Conservation (phyloP, 2,113 vertebrate species). For the Corythaeola cristata region DNA sequence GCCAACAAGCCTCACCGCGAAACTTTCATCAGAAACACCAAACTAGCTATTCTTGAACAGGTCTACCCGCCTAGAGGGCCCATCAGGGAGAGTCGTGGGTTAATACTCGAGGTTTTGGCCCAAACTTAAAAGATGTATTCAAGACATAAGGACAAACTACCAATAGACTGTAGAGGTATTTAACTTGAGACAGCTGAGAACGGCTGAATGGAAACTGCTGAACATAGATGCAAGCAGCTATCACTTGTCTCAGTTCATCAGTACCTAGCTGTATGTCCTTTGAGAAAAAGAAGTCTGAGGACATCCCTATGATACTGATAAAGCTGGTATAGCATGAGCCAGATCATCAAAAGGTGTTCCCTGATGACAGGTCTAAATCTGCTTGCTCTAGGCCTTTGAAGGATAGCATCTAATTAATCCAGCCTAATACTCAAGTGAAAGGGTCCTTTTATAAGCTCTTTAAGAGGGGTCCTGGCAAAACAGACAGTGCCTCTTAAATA, state of each 20-base stretch:
- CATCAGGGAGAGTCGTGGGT: not conserved
- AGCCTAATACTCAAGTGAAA: conserved; percentile 9
- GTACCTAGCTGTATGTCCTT: not conserved
- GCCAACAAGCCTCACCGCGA: not conserved
- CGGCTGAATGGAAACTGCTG: not conserved
- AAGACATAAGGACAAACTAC: not conserved
- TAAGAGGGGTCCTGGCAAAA: conserved; percentile 27
- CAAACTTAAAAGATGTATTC: not conserved
- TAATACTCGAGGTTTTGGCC: not conserved
- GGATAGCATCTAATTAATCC: conserved; percentile 39
- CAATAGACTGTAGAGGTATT: not conserved
- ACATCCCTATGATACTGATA: not conserved
- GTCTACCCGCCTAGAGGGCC: not conserved
- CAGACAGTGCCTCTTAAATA: not conserved
- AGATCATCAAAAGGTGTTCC: not conserved
- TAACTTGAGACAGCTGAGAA: not conserved
- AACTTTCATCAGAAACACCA: not conserved
- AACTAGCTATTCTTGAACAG: not conserved
- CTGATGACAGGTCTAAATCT: not conserved
- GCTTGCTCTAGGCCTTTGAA: conserved; percentile 7
- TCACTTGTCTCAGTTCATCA: not conserved
- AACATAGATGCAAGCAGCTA: not conserved
- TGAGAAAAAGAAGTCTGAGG: not conserved
- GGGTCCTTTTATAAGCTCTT: conserved; percentile 38
- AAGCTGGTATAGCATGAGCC: not conserved